phyloP scores from a whole-genome alignment of 1,140 invertebrate genomes.

The Drosophila pandora region DNA sequence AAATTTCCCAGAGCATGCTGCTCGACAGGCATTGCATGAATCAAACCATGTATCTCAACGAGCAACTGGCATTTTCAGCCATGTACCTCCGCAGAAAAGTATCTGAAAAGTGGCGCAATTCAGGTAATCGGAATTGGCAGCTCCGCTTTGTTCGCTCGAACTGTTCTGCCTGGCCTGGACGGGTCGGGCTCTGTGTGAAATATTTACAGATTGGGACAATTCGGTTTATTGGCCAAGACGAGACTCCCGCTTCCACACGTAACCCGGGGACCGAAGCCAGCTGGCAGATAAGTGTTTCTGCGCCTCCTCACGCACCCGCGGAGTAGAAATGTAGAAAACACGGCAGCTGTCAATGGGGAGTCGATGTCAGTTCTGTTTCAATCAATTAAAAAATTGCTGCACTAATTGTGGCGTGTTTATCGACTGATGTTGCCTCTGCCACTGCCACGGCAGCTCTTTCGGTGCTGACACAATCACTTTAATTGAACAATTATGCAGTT shows the following conservation, averaged over 20 bases:
- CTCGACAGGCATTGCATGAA: conserved; percentile 29
- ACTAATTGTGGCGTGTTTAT: conserved; percentile 69
- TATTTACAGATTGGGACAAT: conserved; percentile 45
- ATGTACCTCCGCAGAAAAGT: conserved; percentile 30
- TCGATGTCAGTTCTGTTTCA: conserved; percentile 38
- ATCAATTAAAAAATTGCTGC: conserved; percentile 73
- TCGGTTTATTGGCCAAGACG: conserved; percentile 28
- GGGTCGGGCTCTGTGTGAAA: conserved; percentile 14
- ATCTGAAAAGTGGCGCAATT: conserved; percentile 39
- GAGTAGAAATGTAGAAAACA: background rate
- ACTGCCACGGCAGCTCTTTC: background rate
- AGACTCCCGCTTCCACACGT: conserved; percentile 23
- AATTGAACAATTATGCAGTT: conserved; percentile 78
- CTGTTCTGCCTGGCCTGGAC: conserved; percentile 8
- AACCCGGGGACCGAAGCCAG: conserved; percentile 11
- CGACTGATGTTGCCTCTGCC: conserved; percentile 3
- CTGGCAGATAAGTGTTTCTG: conserved; percentile 26
- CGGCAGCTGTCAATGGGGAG: conserved; percentile 45
- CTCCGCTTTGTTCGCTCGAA: conserved; percentile 22
- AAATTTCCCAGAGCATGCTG: conserved; percentile 26
- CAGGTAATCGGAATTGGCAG: conserved; percentile 44
- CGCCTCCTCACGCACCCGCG: conserved; percentile 44
- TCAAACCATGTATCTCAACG: conserved; percentile 30
- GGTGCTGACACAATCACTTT: conserved; percentile 63
- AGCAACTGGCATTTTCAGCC: conserved; percentile 39